Evolutionary conservation across 2,113 vertebrate genomes (phyloP).

Genomic region (Tetraodon nigroviridis): DNA sequence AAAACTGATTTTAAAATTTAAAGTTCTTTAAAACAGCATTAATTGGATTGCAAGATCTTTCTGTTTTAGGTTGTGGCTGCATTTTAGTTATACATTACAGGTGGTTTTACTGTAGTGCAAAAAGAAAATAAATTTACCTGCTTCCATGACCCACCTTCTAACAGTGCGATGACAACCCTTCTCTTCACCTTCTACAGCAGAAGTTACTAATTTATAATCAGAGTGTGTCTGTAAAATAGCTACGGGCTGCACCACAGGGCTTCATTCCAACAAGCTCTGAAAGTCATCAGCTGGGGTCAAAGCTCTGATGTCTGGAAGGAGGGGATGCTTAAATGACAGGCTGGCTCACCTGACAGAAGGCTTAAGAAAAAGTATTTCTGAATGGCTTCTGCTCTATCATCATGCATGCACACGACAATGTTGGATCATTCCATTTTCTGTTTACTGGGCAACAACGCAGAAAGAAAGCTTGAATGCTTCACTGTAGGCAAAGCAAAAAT

Average conservation of each 20-base stretch:
- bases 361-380: background rate
- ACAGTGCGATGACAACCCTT: constrained; percentile 30
- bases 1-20: too few species aligned
- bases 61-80: too few species aligned
- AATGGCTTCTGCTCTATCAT: background rate
- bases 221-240: constrained; percentile 20
- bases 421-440: too few species aligned
- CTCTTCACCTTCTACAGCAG: constrained; percentile 2
- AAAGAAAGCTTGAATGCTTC: too few species aligned
- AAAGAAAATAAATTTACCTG: background rate
- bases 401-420: background rate
- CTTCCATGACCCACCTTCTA: constrained; percentile 36
- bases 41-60: too few species aligned
- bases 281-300: background rate
- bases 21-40: too few species aligned
- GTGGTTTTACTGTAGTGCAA: constrained; percentile 4
- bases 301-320: constrained; percentile 12
- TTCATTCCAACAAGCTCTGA: constrained; percentile 24
- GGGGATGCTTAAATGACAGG: background rate
- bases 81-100: too few species aligned
- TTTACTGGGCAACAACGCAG: too few species aligned
- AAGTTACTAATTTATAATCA: constrained; percentile 32
- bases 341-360: background rate
- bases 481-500: too few species aligned
- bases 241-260: background rate